A percentile compares a stretch with the other conserved stretches of the same genome.
phyloP scores from a whole-genome alignment of 1,140 invertebrate species.

The Probaryconus sp. region DNA sequence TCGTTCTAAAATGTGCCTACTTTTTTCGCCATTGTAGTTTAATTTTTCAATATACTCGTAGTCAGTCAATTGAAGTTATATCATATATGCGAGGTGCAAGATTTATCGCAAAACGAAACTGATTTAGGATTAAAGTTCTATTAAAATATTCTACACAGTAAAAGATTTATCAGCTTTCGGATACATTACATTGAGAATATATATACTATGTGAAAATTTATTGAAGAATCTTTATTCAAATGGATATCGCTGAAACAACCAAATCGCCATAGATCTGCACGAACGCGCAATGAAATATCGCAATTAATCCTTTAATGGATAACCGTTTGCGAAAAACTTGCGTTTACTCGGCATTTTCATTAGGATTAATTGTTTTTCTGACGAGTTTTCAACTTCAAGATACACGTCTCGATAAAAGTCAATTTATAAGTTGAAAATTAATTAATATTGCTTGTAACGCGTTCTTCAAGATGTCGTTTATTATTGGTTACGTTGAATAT shows the following conservation, averaged over 20 bases:
- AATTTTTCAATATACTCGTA: slow-evolving; percentile 29
- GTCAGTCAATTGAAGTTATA: slow-evolving; percentile 37
- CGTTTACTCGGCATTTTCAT: slow-evolving; percentile 30
- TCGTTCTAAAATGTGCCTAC: slow-evolving; percentile 37
- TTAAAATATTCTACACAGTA: slow-evolving; percentile 45
- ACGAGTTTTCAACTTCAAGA: slow-evolving; percentile 18
- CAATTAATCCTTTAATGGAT: slow-evolving; percentile 44
- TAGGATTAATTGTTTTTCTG: slow-evolving; percentile 32
- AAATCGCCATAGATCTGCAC: slow-evolving; percentile 30
- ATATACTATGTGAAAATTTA: slow-evolving; percentile 31
- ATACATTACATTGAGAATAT: slow-evolving; percentile 48
- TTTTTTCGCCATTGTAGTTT: slow-evolving; percentile 38
- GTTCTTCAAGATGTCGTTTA: not conserved
- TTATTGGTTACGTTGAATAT: no score
- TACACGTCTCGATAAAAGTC: slow-evolving; percentile 23
- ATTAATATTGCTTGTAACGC: slow-evolving; percentile 12
- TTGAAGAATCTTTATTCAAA: slow-evolving; percentile 43
- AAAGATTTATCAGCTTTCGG: slow-evolving; percentile 51
- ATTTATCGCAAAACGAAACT: slow-evolving; percentile 46
- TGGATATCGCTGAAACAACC: slow-evolving; percentile 34
- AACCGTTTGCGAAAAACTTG: slow-evolving; percentile 28
- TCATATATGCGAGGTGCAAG: slow-evolving; percentile 15
- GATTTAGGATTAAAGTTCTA: slow-evolving; percentile 54
- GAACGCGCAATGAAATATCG: slow-evolving; percentile 43
- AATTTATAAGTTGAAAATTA: slow-evolving; percentile 22